phyloP scores from a whole-genome alignment of 2,888 invertebrate genomes.

The Taenaris catops region DNA sequence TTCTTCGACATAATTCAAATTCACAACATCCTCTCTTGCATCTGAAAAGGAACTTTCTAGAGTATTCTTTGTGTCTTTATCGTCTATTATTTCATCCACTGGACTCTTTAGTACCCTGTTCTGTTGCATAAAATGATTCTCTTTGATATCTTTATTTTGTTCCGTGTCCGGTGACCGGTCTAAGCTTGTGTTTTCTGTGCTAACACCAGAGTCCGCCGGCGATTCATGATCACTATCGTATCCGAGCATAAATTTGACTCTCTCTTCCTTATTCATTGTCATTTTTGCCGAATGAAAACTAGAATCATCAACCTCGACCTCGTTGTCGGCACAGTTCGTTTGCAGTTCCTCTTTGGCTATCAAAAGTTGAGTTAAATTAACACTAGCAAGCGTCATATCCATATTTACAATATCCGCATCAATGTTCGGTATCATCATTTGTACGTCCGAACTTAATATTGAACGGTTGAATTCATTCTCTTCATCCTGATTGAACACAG shows the following conservation, averaged over 20 bases:
- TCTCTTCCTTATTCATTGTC: slow-evolving; percentile 44
- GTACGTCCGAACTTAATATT: slow-evolving; percentile 49
- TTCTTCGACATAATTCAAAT: slow-evolving; percentile 58
- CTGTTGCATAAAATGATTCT: slow-evolving; percentile 60
- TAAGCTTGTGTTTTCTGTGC: slow-evolving; percentile 86
- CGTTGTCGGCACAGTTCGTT: slow-evolving; percentile 43
- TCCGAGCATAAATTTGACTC: slow-evolving; percentile 68
- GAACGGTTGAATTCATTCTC: slow-evolving; percentile 39
- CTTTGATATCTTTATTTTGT: slow-evolving; percentile 50
- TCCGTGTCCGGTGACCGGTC: slow-evolving; percentile 82
- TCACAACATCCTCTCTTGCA: slow-evolving; percentile 44
- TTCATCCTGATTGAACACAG: slow-evolving; percentile 64
- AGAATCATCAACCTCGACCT: slow-evolving; percentile 42
- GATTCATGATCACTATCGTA: slow-evolving; percentile 73
- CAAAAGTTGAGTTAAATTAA: slow-evolving; percentile 79
- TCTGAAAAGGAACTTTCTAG: slow-evolving; percentile 61
- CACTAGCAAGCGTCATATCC: slow-evolving; percentile 82
- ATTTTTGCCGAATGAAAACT: slow-evolving; percentile 61
- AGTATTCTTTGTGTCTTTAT: slow-evolving; percentile 35
- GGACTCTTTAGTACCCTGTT: slow-evolving; percentile 63
- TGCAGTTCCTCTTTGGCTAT: slow-evolving; percentile 71
- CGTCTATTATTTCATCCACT: slow-evolving; percentile 35
- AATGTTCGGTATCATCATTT: slow-evolving; percentile 60
- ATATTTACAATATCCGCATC: slow-evolving; percentile 61
- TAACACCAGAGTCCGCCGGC: slow-evolving; percentile 83